Evolutionary conservation across 2,797 vertebrate species (phyloP), one percentile per base, ranked within the genome.

Genomic region (Sebastiscus albofasciatus): DNA sequence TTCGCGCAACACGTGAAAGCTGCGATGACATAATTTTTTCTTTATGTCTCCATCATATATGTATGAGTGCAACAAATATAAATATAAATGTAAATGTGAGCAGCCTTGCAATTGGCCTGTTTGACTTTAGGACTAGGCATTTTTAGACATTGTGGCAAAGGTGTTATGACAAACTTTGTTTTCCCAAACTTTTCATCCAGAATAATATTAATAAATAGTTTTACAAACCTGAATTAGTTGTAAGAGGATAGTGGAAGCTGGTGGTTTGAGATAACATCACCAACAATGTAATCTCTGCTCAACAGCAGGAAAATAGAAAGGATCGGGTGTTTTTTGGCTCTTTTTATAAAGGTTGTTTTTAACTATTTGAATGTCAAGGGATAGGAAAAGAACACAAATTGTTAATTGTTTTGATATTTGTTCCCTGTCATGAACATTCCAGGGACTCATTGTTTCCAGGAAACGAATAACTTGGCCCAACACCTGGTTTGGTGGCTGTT

Each of bases 201-300:
- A 75, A 33, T 14, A 34, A 60, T 36, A 36, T 36, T 2, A 26
- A 67, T 26, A 14, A 9, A 58, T 46, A 8, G 26, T 72, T 72
- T 26, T 26, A 39, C 10, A 52, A 10, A 18, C 13, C 29, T 26
- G 11, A 31, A 64, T 56, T 54, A 34, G 24, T 52, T 62, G 24
- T 61, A 26, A 54, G 24, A 46, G 29, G 26, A 22, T 11, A 49
- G 10, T 2, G 42, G 8, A 55, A 33, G 26, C 67, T 72, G 60
- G 29, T 66, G 26, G 60, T 61, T 70, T 16, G 0, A 9, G 24
- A 67, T 67, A 64, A 46, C n/a, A 27, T n/a, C 8, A 16, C 31
- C 11, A 65, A 67, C 39, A 70, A 64, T 52, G 22, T 42, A 72
- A 56, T 77, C 46, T 68, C 36, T 64, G n/a, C 31, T 77, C 8